Evolutionary conservation across 2,888 invertebrate genomes (phyloP).

Genomic region (Gonocerus acuteangulatus): DNA sequence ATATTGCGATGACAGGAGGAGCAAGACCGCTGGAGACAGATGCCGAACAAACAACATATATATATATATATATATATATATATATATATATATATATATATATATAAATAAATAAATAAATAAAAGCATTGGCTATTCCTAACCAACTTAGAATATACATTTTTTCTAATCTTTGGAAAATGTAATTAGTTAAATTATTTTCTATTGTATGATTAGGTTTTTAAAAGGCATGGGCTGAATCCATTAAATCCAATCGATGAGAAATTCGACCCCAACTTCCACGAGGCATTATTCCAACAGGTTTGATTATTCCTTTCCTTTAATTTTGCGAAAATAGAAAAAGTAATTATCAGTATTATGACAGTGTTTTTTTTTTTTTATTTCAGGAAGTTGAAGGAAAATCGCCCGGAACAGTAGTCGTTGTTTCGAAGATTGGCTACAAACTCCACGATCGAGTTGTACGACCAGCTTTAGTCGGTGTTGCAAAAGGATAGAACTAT

Average conservation of each 20-base stretch:
- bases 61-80: too few species aligned
- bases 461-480: constrained; percentile 93
- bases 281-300: constrained; percentile 93
- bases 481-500: constrained; percentile 58
- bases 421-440: constrained; percentile 92
- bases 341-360: too few species aligned
- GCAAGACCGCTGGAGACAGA: too few species aligned
- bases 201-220: constrained; percentile 63
- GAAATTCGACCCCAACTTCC: constrained; percentile 92
- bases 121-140: too few species aligned
- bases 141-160: too few species aligned
- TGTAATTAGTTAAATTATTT: too few species aligned
- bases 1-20: too few species aligned
- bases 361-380: constrained; percentile 10
- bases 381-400: constrained; percentile 65
- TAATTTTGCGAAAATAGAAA: too few species aligned
- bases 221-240: constrained; percentile 80
- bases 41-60: too few species aligned
- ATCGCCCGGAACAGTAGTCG: constrained; percentile 77
- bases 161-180: too few species aligned
- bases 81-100: too few species aligned
- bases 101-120: too few species aligned
- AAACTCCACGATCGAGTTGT: constrained; percentile 88
- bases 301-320: constrained; percentile 43
- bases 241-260: constrained; percentile 83